These are phyloP conservation scores for Catharus fuscescens DNA, from an alignment of 2,113 vertebrate species.

Conservation along the genomic window DNA sequence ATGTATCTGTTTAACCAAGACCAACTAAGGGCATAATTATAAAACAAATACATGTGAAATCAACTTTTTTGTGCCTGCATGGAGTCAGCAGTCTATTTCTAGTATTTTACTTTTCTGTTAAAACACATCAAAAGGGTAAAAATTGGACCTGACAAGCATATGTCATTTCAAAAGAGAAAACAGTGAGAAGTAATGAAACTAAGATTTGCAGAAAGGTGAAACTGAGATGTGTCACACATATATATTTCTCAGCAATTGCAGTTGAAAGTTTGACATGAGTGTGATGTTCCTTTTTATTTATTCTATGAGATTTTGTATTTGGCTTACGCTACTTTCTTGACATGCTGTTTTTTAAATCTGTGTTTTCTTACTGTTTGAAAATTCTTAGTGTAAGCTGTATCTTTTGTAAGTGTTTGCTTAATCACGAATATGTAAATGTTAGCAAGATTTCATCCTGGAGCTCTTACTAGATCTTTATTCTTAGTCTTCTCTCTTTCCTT, in stretches of 20 bases:
- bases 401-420: constrained; percentile 19
- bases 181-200: background rate
- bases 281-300: background rate
- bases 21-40: background rate
- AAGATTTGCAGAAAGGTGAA: background rate
- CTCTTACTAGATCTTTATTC: constrained; percentile 74
- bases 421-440: constrained; percentile 30
- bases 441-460: constrained; percentile 73
- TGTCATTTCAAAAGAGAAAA: background rate
- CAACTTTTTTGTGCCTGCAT: background rate
- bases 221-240: background rate
- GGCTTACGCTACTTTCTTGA: background rate
- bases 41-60: background rate
- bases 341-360: constrained; percentile 27
- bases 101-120: background rate
- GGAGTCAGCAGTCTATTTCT: background rate
- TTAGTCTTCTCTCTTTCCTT: constrained; percentile 83
- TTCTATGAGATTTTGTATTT: background rate
- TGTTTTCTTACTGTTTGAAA: constrained; percentile 30
- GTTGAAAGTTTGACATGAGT: background rate
- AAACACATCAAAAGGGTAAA: background rate
- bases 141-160: background rate
- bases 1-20: background rate
- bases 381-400: background rate
- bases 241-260: background rate